Base-by-base conservation (phyloP, 2,113 vertebrate genomes). In the Notiomystis cincta region DNA sequence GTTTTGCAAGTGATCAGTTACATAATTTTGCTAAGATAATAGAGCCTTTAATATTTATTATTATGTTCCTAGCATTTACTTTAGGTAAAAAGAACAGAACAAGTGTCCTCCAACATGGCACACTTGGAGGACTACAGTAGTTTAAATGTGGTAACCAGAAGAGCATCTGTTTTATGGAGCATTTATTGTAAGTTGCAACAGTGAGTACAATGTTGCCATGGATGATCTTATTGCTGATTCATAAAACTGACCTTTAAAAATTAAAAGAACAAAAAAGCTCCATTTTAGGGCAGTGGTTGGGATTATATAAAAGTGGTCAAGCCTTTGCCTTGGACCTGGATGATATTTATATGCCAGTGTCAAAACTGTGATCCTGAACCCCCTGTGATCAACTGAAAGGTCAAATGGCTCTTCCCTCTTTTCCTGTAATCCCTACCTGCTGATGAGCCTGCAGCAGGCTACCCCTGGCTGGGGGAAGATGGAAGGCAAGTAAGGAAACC, bases 241-340 rank as follows among this genome's bases (percentile, higher is more conserved):
- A 85, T 56, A 89, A 75, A 96, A 56, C 27, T 92, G 81, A 85
- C 81, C 66, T 93, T 96, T 91, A 45, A 31, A 69, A 92, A 72
- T 58, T 50, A 48, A 61, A 83, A 82, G 35, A 10, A 35, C 8
- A 19, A 27, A 44, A 60, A 53, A 10, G 3, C 13, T 65, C 11
- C 1, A 38, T 72, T 91, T 91, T 67, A 82, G 25, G 12, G 30
- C n/a, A 53, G 27, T 40, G n/a, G 71, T 30, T 73, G 38, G 47
- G 17, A 81, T 38, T 38, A 19, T 24, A 57, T 62, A 89, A 57
- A 69, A 88, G 24, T 19, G 6, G 24, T 84, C 47, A 92, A 23
- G 71, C 33, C 38, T 80, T 85, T 83, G 47, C 45, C 37, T 93
- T 82, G 67, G n/a, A 80, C 31, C 67, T 7, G 1, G 16, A 50